A percentile compares a stretch with the other conserved stretches of the same genome.
Conservation (phyloP, 2,888 invertebrate species). For the Uloborus plumipes region DNA sequence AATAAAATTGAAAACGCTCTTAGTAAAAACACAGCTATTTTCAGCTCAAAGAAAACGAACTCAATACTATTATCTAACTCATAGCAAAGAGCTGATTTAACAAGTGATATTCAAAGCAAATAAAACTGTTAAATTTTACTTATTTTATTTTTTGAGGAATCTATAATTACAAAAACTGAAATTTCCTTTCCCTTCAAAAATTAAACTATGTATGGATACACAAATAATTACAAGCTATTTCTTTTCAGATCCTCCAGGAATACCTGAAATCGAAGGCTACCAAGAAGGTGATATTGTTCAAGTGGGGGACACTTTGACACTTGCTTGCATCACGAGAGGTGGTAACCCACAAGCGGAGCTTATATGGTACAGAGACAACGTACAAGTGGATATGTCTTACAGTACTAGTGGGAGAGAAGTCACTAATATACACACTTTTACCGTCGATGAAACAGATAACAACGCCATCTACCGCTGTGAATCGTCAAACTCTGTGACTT, state of each 20-base stretch:
- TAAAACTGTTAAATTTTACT: no score
- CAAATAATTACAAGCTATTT: not conserved
- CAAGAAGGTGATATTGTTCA: conserved; percentile 88
- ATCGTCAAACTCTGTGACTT: conserved; percentile 77
- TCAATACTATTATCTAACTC: no score
- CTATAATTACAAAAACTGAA: no score
- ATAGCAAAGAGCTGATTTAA: no score
- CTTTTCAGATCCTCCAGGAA: conserved; percentile 84
- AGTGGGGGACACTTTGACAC: conserved; percentile 87
- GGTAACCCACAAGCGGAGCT: conserved; percentile 97
- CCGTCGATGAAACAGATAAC: conserved; percentile 91
- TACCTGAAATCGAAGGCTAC: conserved; percentile 93
- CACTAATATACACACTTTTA: conserved; percentile 90
- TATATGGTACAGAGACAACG: conserved; percentile 94
- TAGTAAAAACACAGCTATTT: no score
- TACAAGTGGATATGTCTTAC: conserved; percentile 87
- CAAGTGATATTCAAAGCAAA: no score
- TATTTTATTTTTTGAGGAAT: no score
- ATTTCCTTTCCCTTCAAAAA: conserved; percentile 1
- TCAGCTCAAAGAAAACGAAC: no score
- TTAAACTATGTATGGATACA: conserved; percentile 7
- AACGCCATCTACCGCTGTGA: conserved; percentile 94
- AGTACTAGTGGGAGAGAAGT: conserved; percentile 86
- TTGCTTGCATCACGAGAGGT: conserved; percentile 91
- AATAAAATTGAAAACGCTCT: no score